phyloP scores from a whole-genome alignment of 2,113 vertebrate genomes.

The Oncorhynchus keta region DNA sequence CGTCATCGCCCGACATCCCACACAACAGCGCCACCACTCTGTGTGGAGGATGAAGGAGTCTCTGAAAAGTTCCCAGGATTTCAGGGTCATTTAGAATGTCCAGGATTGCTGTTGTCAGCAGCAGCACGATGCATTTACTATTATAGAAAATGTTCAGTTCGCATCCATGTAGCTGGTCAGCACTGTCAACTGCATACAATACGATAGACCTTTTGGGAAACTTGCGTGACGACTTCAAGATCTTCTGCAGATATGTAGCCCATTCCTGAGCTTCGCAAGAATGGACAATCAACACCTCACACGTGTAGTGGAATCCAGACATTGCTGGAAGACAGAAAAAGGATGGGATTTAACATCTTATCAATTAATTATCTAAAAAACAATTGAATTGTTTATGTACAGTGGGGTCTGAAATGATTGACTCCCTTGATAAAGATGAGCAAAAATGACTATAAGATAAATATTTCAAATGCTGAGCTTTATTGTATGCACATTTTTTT shows the following conservation, averaged over 20 bases:
- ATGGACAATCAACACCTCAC: conserved; percentile 68
- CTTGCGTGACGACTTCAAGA: conserved; percentile 54
- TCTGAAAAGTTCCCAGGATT: conserved; percentile 43
- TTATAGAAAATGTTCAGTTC: conserved; percentile 49
- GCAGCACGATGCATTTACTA: conserved; percentile 64
- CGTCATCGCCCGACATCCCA: conserved; percentile 56
- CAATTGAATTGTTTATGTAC: too few relatives aligned
- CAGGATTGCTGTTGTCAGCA: conserved; percentile 59
- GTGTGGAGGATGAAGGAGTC: conserved; percentile 61
- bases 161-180: conserved; percentile 37
- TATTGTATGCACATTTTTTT: too few relatives aligned
- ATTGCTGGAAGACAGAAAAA: conserved; percentile 38
- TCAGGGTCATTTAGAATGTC: conserved; percentile 49
- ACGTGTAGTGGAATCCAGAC: conserved; percentile 18
- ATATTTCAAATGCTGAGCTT: too few relatives aligned
- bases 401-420: too few relatives aligned
- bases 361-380: not conserved
- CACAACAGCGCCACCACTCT: conserved; percentile 71
- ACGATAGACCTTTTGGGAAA: conserved; percentile 52
- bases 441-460: too few relatives aligned
- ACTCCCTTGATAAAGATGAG: too few relatives aligned
- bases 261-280: conserved; percentile 71
- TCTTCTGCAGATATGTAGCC: conserved; percentile 68
- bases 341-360: not conserved
- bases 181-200: conserved; percentile 37